Conservation (phyloP, 2,888 invertebrate species). For the Gonocerus acuteangulatus region DNA sequence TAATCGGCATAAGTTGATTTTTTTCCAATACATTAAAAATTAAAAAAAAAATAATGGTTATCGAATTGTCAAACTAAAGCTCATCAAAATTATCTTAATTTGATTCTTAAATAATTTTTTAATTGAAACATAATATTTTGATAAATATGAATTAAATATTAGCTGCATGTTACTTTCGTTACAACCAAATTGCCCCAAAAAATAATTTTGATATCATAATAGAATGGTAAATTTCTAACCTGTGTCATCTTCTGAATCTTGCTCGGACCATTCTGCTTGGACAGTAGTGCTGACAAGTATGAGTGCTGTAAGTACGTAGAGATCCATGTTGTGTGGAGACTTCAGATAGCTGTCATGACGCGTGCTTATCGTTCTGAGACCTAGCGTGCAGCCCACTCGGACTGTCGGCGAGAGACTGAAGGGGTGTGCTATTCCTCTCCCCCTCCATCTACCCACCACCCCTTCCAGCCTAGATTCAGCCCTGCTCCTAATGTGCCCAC, state of each 20-base stretch:
- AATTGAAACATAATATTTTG: no score
- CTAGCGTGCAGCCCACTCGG: not conserved
- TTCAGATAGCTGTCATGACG: not conserved
- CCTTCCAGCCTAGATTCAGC: not conserved
- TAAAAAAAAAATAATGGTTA: no score
- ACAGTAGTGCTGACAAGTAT: not conserved
- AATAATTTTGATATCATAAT: no score
- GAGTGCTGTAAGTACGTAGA: not conserved
- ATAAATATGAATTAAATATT: no score
- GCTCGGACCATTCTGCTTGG: not conserved
- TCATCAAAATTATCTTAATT: no score
- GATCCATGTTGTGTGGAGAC: not conserved
- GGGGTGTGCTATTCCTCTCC: no score
- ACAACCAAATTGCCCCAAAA: no score
- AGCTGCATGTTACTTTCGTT: no score
- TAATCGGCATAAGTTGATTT: no score
- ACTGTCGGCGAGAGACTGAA: not conserved
- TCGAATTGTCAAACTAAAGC: no score
- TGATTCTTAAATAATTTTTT: no score
- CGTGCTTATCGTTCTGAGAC: not conserved
- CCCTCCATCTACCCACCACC: not conserved
- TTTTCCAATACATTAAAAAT: no score
- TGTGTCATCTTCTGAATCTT: constrained; percentile 14
- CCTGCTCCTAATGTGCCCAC: not conserved
- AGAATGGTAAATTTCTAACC: not conserved